A percentile compares a stretch with the other conserved stretches of the same genome.
phyloP scores from a whole-genome alignment of 2,113 vertebrate species.

The Odontesthes bonariensis region DNA sequence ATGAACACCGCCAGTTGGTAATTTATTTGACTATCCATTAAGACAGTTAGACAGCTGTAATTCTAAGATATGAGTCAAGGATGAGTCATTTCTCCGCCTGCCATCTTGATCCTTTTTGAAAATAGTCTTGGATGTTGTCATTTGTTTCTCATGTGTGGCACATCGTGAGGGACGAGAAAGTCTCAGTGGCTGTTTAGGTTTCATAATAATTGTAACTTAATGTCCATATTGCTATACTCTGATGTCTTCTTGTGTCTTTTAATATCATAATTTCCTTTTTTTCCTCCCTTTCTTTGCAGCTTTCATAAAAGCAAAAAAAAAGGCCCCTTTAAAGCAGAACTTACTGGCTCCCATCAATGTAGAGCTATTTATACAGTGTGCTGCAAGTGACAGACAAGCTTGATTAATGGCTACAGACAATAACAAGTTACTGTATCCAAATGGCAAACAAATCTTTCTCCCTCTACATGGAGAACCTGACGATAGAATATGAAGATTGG shows the following conservation, averaged over 20 bases:
- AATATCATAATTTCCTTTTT: too few species aligned
- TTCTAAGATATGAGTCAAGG: constrained; percentile 42
- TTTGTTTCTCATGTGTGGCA: constrained; percentile 34
- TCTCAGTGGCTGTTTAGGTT: constrained; percentile 3
- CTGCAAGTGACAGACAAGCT: constrained; percentile 53
- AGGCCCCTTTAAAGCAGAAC: constrained; percentile 24
- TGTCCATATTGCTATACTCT: too few species aligned
- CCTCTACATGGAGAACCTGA: constrained; percentile 9
- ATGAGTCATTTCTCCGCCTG: constrained; percentile 30
- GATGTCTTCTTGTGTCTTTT: too few species aligned
- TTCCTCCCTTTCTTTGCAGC: background rate
- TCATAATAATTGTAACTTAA: constrained; percentile 14
- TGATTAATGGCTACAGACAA: constrained; percentile 53
- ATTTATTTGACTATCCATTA: constrained; percentile 42
- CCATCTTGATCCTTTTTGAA: constrained; percentile 24
- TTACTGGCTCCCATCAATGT: constrained; percentile 23
- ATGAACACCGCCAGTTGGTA: constrained; percentile 26
- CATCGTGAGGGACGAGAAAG: background rate
- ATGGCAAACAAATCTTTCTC: constrained; percentile 31
- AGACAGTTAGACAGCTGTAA: constrained; percentile 37
- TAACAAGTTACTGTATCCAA: constrained; percentile 41
- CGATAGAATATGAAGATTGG: background rate
- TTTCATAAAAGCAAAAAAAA: constrained; percentile 27
- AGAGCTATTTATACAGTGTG: constrained; percentile 41
- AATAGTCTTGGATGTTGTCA: constrained; percentile 25